Evolutionary conservation across 2,797 vertebrate genomes (phyloP).

Genomic region (Chaetodon trifasciatus): DNA sequence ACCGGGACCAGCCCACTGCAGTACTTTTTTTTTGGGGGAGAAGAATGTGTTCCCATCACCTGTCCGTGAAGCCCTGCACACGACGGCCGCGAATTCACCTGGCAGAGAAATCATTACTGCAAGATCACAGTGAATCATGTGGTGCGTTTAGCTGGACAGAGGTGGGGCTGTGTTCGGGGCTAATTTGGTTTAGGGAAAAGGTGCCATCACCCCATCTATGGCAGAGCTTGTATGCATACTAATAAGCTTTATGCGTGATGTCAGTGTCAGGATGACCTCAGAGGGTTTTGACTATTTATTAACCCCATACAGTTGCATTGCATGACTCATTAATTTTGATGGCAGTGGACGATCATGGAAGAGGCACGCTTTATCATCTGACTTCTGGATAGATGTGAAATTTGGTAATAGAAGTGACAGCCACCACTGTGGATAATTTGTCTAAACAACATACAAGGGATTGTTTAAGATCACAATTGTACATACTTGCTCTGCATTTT

Average conservation of each 20-base stretch:
- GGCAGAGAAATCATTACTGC: slow-evolving; percentile 15
- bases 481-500: not conserved
- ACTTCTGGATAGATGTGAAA: not conserved
- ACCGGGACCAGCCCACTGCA: slow-evolving; percentile 85
- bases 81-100: slow-evolving; percentile 28
- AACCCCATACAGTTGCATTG: slow-evolving; percentile 7
- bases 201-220: not conserved
- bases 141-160: slow-evolving; percentile 14
- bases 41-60: slow-evolving; percentile 66
- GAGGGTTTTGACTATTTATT: slow-evolving; percentile 19
- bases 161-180: slow-evolving; percentile 27
- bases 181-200: not conserved
- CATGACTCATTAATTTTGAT: slow-evolving; percentile 59
- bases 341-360: slow-evolving; percentile 9
- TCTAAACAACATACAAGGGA: not conserved
- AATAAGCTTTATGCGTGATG: slow-evolving; percentile 43
- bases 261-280: slow-evolving; percentile 39
- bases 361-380: slow-evolving; percentile 25
- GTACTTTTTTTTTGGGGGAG: slow-evolving; percentile 74
- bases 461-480: not conserved
- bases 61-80: slow-evolving; percentile 41
- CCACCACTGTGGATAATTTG: not conserved
- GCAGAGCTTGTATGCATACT: slow-evolving; percentile 29
- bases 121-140: slow-evolving; percentile 24
- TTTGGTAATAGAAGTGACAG: not conserved